Percentiles rank a stretch among this genome's conserved stretches.
phyloP scores from a whole-genome alignment of 2,888 invertebrate genomes.

The Melikaiella ostensackeni region DNA sequence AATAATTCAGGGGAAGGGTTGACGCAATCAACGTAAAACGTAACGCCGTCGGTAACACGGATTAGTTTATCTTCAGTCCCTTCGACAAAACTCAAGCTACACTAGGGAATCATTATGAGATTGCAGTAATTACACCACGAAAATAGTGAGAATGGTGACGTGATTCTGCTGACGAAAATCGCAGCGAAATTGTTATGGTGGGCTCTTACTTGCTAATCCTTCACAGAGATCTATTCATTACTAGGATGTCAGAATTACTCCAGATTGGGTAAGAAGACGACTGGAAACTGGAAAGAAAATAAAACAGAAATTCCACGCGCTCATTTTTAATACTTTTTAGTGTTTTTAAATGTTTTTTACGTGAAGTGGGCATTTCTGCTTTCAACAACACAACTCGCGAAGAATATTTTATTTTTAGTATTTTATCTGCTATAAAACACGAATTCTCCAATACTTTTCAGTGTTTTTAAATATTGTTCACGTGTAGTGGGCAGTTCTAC shows the following conservation, averaged over 20 bases:
- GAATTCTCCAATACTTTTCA: too few relatives aligned
- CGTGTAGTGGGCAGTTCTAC: too few relatives aligned
- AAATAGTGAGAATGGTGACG: constrained; percentile 58
- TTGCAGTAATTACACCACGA: constrained; percentile 63
- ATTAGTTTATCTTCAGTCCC: constrained; percentile 75
- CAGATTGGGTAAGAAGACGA: not conserved
- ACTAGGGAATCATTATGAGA: constrained; percentile 12
- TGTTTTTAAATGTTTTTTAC: too few relatives aligned
- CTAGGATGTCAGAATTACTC: not conserved
- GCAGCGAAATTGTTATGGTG: constrained; percentile 29
- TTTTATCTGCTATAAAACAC: too few relatives aligned
- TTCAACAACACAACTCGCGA: too few relatives aligned
- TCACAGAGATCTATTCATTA: not conserved
- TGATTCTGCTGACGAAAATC: constrained; percentile 58
- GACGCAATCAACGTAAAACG: constrained; percentile 77
- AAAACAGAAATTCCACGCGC: too few relatives aligned
- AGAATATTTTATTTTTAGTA: too few relatives aligned
- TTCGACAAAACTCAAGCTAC: constrained; percentile 44
- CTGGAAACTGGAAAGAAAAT: too few relatives aligned
- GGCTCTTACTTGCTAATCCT: not conserved
- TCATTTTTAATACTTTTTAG: too few relatives aligned
- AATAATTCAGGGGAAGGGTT: constrained; percentile 74
- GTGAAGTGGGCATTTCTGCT: too few relatives aligned
- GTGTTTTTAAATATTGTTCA: too few relatives aligned
- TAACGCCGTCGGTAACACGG: constrained; percentile 75